Base-by-base conservation (phyloP, 2,888 invertebrate genomes). In the Chaitophorus viminalis region DNA sequence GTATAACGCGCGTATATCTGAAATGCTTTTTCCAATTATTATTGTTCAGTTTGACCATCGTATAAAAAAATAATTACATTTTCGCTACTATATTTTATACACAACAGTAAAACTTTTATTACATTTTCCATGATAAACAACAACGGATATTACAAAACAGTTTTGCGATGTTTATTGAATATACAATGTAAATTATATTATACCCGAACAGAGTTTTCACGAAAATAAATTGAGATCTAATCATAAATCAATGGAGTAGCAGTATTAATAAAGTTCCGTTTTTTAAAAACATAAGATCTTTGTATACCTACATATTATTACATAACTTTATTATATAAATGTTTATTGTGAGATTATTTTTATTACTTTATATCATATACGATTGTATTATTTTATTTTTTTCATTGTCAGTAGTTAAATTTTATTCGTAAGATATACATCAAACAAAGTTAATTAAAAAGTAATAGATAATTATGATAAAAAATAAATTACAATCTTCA, bases 21-120 rank as follows among this genome's bases (percentile, higher is more conserved):
- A 74, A 36, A 74, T 39, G 74, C 36, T 25, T 74, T 36, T 36
- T 25, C 36, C 70, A 70, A 70, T 74, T 74, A 74, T 74, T 74
- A 36, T 36, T 74, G 14, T 39, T 39, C 33, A 9, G 36, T 74
- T 74, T 9, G 39, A 21, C 18, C 36, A 70, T 70, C 29, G 14
- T 17, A 60, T 46, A 46, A 46, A 39, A 74, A 36, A 74, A 74
- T 25, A 25, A 74, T 74, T 36, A 39, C 25, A 36, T 74, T 74
- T 21, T 11, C 25, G 36, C 36, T 39, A 25, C 25, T 36, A 9
- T 39, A 18, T 33, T 11, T 39, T 74, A 21, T 74, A 21, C 21
- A 5, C 21, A 5, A 60, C 46, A 6, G 25, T 21, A 25, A 60
- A 60, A 60, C 21, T 25, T 60, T 60, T 60, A 60, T 60, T 25